These are phyloP conservation scores for Potamilus streckersoni DNA, from an alignment of 1,140 invertebrate species.

Conservation along the genomic window DNA sequence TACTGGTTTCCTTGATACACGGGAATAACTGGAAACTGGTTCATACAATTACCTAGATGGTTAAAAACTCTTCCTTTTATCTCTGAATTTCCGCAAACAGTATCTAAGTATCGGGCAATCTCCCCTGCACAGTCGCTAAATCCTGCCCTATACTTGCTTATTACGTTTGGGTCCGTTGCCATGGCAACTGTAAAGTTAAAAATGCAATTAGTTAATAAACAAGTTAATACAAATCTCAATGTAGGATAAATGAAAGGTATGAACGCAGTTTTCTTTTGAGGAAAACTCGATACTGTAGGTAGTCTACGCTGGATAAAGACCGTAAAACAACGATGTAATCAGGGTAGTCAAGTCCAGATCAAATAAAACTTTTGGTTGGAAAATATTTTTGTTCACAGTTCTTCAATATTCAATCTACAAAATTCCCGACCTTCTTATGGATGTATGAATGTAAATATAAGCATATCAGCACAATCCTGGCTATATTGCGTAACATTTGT, in stretches of 20 bases:
- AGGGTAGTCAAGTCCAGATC: no score
- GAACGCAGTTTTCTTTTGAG: no score
- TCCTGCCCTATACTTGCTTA: constrained; percentile 88
- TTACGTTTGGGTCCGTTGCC: constrained; percentile 81
- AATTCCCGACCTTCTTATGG: no score
- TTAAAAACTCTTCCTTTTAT: constrained; percentile 36
- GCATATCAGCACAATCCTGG: no score
- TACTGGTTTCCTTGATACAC: constrained; percentile 20
- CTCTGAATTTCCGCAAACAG: constrained; percentile 80
- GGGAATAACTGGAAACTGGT: constrained; percentile 32
- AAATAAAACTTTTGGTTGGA: neutral
- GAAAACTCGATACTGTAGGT: no score
- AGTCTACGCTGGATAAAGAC: no score
- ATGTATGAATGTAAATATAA: no score
- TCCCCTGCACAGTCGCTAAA: constrained; percentile 89
- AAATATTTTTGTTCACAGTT: neutral
- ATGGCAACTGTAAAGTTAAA: constrained; percentile 74
- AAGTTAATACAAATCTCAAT: neutral
- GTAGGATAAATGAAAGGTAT: neutral
- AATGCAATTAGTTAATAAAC: neutral
- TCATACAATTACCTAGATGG: constrained; percentile 38
- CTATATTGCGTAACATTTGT: no score
- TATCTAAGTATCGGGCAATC: constrained; percentile 84
- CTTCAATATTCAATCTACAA: neutral
- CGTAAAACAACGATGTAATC: no score